These are phyloP conservation scores for Tolypeutes matacus DNA, from an alignment of 2,797 vertebrate genomes.

Conservation along the genomic window DNA sequence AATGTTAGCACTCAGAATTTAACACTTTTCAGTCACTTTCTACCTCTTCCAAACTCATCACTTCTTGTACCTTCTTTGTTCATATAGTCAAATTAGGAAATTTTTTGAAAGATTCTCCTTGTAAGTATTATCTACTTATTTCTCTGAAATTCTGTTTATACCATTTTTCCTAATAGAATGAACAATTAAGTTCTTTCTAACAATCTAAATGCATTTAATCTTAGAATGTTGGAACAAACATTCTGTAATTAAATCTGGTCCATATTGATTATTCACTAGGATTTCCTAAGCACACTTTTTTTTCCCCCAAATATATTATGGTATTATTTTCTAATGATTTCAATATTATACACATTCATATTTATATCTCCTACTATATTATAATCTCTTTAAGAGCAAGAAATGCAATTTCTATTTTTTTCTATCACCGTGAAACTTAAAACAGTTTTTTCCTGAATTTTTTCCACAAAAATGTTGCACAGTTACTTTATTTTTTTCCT, in stretches of 20 bases:
- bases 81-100: neutral
- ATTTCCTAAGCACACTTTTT: neutral
- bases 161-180: neutral
- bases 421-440: neutral
- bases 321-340: neutral
- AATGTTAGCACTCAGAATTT: neutral
- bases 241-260: neutral
- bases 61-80: neutral
- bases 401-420: neutral
- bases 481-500: neutral
- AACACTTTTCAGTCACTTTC: neutral
- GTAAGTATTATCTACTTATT: neutral
- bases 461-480: neutral
- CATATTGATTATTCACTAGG: neutral
- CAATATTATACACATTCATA: neutral
- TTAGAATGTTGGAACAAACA: neutral
- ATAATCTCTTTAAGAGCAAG: neutral
- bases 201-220: neutral
- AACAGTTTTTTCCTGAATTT: neutral
- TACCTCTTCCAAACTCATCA: neutral
- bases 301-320: neutral
- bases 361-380: neutral
- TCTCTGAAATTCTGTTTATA: neutral
- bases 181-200: neutral
- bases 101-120: neutral